Conservation (phyloP, 2,113 vertebrate genomes). For the Dasyornis broadbenti region DNA sequence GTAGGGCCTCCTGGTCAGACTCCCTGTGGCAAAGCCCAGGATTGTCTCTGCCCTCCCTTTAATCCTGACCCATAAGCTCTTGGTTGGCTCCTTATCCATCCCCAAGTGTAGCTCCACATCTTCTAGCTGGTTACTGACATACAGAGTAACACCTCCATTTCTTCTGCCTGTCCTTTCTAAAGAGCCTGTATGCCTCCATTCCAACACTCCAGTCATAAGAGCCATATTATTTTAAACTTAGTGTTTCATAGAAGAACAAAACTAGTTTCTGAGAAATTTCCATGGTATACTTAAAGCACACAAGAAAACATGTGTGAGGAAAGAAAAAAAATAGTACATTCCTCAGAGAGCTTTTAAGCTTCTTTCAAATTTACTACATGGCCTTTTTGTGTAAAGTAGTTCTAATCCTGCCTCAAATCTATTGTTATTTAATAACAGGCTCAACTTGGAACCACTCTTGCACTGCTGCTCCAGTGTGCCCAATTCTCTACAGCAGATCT, state of each 20-base stretch:
- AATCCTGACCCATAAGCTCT: neutral
- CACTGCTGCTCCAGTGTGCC: neutral
- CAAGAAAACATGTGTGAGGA: rapidly evolving
- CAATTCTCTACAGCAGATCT: neutral
- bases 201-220: neutral
- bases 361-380: neutral
- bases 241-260: neutral
- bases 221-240: neutral
- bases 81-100: neutral
- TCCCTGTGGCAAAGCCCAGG: neutral
- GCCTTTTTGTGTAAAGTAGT: neutral
- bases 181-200: neutral
- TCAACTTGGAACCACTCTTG: neutral
- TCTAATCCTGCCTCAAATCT: neutral
- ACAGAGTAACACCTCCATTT: neutral
- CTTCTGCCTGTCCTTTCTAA: neutral
- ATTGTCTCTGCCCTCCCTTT: neutral
- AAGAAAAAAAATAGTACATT: neutral
- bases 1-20: neutral
- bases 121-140: neutral
- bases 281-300: rapidly evolving
- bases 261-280: neutral
- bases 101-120: neutral
- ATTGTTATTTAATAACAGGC: neutral
- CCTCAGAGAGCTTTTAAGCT: neutral